Evolutionary conservation across 2,113 vertebrate genomes (phyloP).

Genomic region (Semnopithecus entellus): DNA sequence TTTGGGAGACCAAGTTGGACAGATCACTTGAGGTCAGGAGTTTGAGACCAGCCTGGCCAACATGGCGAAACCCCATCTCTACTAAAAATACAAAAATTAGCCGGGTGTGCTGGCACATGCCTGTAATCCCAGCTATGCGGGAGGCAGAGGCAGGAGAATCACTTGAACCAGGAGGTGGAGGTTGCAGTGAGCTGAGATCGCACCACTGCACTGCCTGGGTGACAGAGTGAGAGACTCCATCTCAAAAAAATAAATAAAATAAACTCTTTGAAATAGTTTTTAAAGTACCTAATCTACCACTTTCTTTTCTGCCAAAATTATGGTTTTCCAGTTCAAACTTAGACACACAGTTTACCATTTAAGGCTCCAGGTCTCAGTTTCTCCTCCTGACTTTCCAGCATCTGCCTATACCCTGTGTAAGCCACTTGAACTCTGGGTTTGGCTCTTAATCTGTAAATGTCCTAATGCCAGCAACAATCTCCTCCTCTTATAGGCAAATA

Average conservation of each 20-base stretch:
- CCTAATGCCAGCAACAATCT: neutral
- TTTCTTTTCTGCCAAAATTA: slow-evolving; percentile 5
- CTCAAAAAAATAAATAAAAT: neutral
- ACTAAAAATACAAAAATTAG: neutral
- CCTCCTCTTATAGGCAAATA: neutral
- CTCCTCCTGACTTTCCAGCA: neutral
- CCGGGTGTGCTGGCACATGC: neutral
- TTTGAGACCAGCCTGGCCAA: neutral
- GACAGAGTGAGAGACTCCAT: neutral
- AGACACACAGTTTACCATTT: neutral
- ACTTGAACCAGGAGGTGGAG: neutral
- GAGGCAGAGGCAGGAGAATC: neutral
- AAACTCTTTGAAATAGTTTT: no score
- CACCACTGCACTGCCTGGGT: neutral
- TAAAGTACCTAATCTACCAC: neutral
- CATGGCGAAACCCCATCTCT: neutral
- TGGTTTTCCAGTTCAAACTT: neutral
- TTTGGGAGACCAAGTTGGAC: no score
- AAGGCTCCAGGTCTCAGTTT: neutral
- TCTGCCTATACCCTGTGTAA: neutral
- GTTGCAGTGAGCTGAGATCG: neutral
- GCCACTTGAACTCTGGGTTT: neutral
- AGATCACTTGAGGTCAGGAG: no score
- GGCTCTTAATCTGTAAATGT: neutral
- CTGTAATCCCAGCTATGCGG: neutral